phyloP scores from a whole-genome alignment of 2,888 invertebrate genomes.

The Drosophila affinis region DNA sequence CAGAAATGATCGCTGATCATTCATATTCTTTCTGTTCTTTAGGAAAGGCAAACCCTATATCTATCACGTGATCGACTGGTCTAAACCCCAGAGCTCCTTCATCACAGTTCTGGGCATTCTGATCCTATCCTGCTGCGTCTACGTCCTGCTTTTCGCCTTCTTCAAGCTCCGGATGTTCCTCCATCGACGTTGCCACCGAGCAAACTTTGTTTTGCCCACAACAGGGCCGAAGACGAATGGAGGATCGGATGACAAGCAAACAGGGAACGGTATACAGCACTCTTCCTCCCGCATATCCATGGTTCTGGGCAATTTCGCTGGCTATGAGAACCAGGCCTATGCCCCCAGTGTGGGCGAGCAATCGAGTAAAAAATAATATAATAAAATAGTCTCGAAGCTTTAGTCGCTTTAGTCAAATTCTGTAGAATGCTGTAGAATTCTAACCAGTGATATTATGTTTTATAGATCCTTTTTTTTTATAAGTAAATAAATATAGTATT shows the following conservation, averaged over 20 bases:
- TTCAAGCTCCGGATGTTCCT: constrained; percentile 81
- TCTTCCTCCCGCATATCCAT: constrained; percentile 82
- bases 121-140: constrained; percentile 77
- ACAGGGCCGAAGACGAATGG: constrained; percentile 46
- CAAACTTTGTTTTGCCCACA: constrained; percentile 76
- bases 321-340: constrained; percentile 81
- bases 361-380: constrained; percentile 47
- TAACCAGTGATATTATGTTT: constrained; percentile 72
- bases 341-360: constrained; percentile 54
- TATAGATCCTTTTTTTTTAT: constrained; percentile 39
- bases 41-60: constrained; percentile 87
- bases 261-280: constrained; percentile 74
- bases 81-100: constrained; percentile 85
- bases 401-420: constrained; percentile 53
- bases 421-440: constrained; percentile 50
- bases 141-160: constrained; percentile 78
- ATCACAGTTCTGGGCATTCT: constrained; percentile 78
- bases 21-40: constrained; percentile 47
- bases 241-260: constrained; percentile 28
- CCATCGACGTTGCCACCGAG: constrained; percentile 69
- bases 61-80: constrained; percentile 91
- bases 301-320: constrained; percentile 81
- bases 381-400: background rate
- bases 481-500: constrained; percentile 48
- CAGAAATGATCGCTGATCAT: background rate